Evolutionary conservation across 2,888 invertebrate genomes (phyloP).

Genomic region (Drosophila algonquin): DNA sequence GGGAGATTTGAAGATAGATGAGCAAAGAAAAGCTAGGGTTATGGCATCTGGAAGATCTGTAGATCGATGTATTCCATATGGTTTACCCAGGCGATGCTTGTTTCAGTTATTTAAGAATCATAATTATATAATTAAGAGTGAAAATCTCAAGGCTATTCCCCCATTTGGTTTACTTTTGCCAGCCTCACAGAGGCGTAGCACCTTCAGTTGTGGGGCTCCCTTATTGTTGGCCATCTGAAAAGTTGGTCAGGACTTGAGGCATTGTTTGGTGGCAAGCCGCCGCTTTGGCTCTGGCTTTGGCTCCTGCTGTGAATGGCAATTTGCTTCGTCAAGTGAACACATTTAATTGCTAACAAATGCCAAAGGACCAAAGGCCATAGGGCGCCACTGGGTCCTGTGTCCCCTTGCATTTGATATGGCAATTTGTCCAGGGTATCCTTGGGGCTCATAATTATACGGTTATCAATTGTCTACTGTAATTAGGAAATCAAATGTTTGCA

Average conservation of each 20-base stretch:
- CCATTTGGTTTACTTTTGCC: constrained; percentile 5
- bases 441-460: constrained; percentile 16
- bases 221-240: constrained; percentile 44
- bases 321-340: constrained; percentile 68
- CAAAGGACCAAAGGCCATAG: constrained; percentile 45
- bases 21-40: neutral
- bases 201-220: constrained; percentile 3
- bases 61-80: neutral
- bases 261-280: constrained; percentile 1
- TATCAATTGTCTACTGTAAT: constrained; percentile 20
- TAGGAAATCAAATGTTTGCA: constrained; percentile 29
- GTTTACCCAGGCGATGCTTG: neutral
- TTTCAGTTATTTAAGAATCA: neutral
- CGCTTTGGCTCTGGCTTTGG: constrained; percentile 20
- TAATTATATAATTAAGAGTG: neutral
- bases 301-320: constrained; percentile 47
- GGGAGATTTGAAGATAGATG: neutral
- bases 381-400: constrained; percentile 56
- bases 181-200: neutral
- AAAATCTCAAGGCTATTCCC: constrained; percentile 24
- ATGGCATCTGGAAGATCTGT: neutral
- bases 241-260: constrained; percentile 43
- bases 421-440: constrained; percentile 6
- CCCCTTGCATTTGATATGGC: constrained; percentile 42
- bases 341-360: constrained; percentile 73